phyloP scores from a whole-genome alignment of 2,888 invertebrate genomes.

The Hemaris fuciformis region DNA sequence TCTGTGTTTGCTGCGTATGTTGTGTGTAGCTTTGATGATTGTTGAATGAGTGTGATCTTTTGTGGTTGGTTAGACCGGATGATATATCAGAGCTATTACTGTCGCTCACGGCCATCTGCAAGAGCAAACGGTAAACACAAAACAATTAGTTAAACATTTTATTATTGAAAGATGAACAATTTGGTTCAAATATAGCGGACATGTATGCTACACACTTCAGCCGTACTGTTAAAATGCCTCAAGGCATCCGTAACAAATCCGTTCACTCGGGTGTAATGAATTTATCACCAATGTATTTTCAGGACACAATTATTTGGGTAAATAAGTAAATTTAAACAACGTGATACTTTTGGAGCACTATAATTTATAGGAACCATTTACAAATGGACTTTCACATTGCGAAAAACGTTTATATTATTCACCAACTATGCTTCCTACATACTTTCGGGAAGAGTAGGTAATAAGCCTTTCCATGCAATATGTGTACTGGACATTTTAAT shows the following conservation, averaged over 20 bases:
- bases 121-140: slow-evolving; percentile 20
- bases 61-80: slow-evolving; percentile 83
- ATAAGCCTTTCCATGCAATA: slow-evolving; percentile 73
- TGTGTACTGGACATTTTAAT: slow-evolving; percentile 41
- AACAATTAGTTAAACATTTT: background rate
- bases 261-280: background rate
- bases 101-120: slow-evolving; percentile 85
- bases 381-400: slow-evolving; percentile 17
- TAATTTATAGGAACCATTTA: background rate
- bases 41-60: slow-evolving; percentile 86
- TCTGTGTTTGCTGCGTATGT: slow-evolving; percentile 81
- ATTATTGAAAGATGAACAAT: background rate
- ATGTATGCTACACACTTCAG: background rate
- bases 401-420: background rate
- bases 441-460: slow-evolving; percentile 41
- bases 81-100: slow-evolving; percentile 76
- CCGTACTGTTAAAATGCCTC: background rate
- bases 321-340: background rate
- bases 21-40: slow-evolving; percentile 86
- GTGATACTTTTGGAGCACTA: background rate
- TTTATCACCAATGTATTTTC: no score
- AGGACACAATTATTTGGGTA: no score
- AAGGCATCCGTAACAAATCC: background rate
- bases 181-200: background rate
- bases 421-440: slow-evolving; percentile 15